A percentile compares a stretch with the other conserved stretches of the same genome.
phyloP scores from a whole-genome alignment of 2,888 invertebrate genomes.

The Caenorhabditis sp. region DNA sequence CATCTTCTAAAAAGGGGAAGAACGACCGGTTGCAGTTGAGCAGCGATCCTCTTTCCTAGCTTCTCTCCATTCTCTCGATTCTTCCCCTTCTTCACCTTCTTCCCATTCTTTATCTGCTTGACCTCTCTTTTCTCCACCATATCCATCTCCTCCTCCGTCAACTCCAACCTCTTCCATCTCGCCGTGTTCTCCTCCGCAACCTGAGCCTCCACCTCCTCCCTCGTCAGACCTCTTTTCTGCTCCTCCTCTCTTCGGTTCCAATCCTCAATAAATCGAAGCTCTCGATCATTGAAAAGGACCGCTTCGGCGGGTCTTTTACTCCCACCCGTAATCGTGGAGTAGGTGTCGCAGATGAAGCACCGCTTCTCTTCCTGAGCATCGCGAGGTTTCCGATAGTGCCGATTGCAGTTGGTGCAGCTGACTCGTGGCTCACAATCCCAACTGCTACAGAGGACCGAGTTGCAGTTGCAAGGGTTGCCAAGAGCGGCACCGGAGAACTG shows the following conservation, averaged over 20 bases:
- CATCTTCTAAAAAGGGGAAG: conserved; percentile 4
- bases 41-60: neutral
- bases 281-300: neutral
- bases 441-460: neutral
- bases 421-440: neutral
- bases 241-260: neutral
- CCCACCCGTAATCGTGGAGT: neutral
- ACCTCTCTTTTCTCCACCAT: neutral
- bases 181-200: neutral
- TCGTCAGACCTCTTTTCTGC: neutral
- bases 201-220: neutral
- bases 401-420: neutral
- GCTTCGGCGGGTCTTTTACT: neutral
- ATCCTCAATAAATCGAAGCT: neutral
- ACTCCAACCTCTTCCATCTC: neutral
- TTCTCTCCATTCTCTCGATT: too few relatives aligned
- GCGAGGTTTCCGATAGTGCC: neutral
- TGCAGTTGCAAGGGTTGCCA: neutral
- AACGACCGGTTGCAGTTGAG: conserved; percentile 1
- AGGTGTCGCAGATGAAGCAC: neutral
- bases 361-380: neutral
- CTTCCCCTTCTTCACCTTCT: neutral
- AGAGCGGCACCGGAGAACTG: neutral
- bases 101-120: too few relatives aligned
- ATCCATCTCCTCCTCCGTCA: neutral